Evolutionary conservation across 1,140 invertebrate genomes (phyloP), one percentile per base, ranked within the genome.

Genomic region (Meloidogyne hapla): DNA sequence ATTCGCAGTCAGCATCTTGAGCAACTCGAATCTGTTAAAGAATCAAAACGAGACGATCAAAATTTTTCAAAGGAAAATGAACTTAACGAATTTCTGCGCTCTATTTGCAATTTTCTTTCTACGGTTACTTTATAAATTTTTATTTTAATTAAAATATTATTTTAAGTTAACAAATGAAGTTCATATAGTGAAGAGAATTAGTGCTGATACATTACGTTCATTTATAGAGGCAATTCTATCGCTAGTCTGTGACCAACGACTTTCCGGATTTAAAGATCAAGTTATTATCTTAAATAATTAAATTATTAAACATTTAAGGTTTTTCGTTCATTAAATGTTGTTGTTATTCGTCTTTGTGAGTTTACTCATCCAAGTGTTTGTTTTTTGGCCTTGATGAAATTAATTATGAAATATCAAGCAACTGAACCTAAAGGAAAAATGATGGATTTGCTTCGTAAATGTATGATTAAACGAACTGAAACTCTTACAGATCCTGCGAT

Each of bases 1-100:
- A 78, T 78, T 61, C 78, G 77, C 13, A 78, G 78, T 42, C 77
- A 78, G 66, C 77, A 78, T 62, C 61, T 78, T 25, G 76, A 77
- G n/a, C 71, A 74, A n/a, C 42, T 77, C 9, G 74, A 77, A 25
- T 74, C 28, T 28, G 62, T 26, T 15, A 72, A 15, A 13, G 77
- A 70, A 42, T 12, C 12, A n/a, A 64, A 33, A 2, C 56, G 18
- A 1, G 65, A 42, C 21, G 28, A 67, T 18, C 38, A 33, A 8
- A 67, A 67, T 9, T 21, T n/a, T 56, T 56, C 48, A 12, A 73
- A 73, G 21, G 77, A 69, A n/a, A 42, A 21, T 42, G 76, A 77
- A 21, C 38, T 77, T 9, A 78, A 64, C 13, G 77, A 78, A 23
- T 78, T 78, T 56, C 26, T 78, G 66, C 67, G 77, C 1, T 69